These are phyloP conservation scores for Phoebastria nigripes DNA, from an alignment of 2,797 vertebrate species.

Conservation along the genomic window DNA sequence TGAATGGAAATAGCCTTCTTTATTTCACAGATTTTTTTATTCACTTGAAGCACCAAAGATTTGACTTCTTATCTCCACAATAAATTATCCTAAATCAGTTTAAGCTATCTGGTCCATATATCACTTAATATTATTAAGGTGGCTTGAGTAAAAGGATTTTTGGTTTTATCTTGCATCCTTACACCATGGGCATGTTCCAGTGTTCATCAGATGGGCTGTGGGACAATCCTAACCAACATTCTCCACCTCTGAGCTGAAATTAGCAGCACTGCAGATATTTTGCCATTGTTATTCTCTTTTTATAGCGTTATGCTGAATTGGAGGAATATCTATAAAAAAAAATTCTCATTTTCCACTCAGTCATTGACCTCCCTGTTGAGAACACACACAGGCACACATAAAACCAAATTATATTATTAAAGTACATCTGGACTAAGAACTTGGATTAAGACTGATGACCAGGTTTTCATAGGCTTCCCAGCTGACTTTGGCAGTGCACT, in stretches of 20 bases:
- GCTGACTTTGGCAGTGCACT: conserved; percentile 20
- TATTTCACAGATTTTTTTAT: not conserved
- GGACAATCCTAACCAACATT: not conserved
- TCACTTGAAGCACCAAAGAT: not conserved
- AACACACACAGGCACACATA: conserved; percentile 41
- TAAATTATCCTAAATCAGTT: not conserved
- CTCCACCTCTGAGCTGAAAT: not conserved
- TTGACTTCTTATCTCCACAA: not conserved
- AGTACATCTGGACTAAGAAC: conserved; percentile 34
- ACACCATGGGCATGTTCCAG: not conserved
- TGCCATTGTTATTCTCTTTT: not conserved
- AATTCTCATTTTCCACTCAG: not conserved
- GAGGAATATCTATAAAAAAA: not conserved
- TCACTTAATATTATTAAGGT: not conserved
- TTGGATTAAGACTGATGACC: conserved; percentile 17
- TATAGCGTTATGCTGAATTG: not conserved
- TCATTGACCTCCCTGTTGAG: conserved; percentile 38
- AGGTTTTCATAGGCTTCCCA: conserved; percentile 13
- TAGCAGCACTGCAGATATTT: not conserved
- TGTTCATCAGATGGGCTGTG: not conserved
- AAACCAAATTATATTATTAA: conserved; percentile 40
- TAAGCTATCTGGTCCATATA: not conserved
- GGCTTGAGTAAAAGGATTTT: not conserved
- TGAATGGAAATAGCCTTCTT: not conserved
- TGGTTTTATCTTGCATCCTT: not conserved